A percentile compares a stretch with the other conserved stretches of the same genome.
phyloP scores from a whole-genome alignment of 2,888 invertebrate species.

The Lasius fuliginosus region DNA sequence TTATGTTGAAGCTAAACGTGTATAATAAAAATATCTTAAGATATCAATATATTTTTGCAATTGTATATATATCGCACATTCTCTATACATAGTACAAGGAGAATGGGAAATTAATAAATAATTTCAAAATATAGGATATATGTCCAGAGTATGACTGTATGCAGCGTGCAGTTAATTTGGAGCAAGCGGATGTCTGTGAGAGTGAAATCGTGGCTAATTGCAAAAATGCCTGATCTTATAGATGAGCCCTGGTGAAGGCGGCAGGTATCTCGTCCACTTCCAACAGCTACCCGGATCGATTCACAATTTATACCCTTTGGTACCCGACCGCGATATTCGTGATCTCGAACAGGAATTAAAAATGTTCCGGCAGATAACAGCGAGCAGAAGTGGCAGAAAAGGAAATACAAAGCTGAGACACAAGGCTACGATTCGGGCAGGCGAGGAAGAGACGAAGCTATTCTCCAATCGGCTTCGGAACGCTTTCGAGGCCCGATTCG shows the following conservation, averaged over 20 bases:
- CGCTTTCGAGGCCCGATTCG: slow-evolving; percentile 67
- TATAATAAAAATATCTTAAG: background rate
- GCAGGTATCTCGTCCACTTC: slow-evolving; percentile 46
- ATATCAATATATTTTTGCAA: background rate
- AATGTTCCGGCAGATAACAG: slow-evolving; percentile 69
- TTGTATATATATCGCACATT: background rate
- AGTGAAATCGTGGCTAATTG: slow-evolving; percentile 57
- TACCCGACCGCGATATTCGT: slow-evolving; percentile 58
- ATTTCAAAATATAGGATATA: background rate
- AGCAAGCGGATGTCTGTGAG: slow-evolving; percentile 3
- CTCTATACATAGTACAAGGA: background rate
- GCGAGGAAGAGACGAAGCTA: slow-evolving; percentile 46
- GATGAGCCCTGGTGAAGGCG: slow-evolving; percentile 28
- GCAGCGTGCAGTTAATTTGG: background rate
- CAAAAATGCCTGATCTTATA: slow-evolving; percentile 50
- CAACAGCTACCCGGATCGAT: slow-evolving; percentile 49
- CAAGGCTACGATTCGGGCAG: slow-evolving; percentile 32
- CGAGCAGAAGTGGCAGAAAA: slow-evolving; percentile 46
- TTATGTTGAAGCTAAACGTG: background rate
- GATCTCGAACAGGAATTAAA: slow-evolving; percentile 65
- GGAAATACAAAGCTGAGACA: slow-evolving; percentile 36
- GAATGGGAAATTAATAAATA: background rate
- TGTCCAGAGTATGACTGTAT: background rate
- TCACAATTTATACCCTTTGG: slow-evolving; percentile 54
- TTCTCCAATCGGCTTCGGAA: slow-evolving; percentile 52